Evolutionary conservation across 2,113 vertebrate genomes (phyloP), one percentile per base, ranked within the genome.

Genomic region (Hemichromis elongatus): DNA sequence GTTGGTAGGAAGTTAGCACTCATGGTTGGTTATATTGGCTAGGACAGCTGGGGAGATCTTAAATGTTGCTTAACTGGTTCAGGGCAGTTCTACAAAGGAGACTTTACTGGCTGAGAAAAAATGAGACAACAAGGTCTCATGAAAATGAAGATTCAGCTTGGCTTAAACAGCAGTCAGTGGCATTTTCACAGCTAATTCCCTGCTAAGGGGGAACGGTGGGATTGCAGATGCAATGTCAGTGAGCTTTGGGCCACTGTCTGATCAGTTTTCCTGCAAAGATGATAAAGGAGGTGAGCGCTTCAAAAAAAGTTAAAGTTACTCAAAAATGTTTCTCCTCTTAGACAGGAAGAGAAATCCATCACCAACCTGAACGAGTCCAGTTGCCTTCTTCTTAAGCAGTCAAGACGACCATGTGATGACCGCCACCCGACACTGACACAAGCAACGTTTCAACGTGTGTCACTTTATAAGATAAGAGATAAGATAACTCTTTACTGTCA

Each of bases 41-140:
- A 86, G 80, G 92, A 94, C 95, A 95, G 95, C 96, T 95, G 95
- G 94, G 89, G 83, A 82, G 91, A 90, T 88, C 89, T 93, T 87
- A 86, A 73, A 82, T 79, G 91, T n/a, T 85, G 79, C 81, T 82
- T 40, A 81, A 81, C 81, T 6, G 8, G 53, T 13, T 47, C 18
- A 37, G 9, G 2, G 55, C 7, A 24, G 66, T 45, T 70, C 16
- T 4, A 21, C 14, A 30, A 13, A 54, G 35, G 24, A 55, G 14
- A 55, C 8, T 3, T n/a, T 35, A 61, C 35, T 7, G n/a, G n/a
- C n/a, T n/a, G n/a, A n/a, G n/a, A n/a, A n/a, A n/a, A n/a, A n/a
- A n/a, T n/a, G 3, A 35, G 21, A 40, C 21, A 30, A 8, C 13
- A 14, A 26, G 3, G 10, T 33, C 9, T 61, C 50, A 2, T 78